Evolutionary conservation across 2,113 vertebrate genomes (phyloP).

Genomic region (Chaenogobius annularis): DNA sequence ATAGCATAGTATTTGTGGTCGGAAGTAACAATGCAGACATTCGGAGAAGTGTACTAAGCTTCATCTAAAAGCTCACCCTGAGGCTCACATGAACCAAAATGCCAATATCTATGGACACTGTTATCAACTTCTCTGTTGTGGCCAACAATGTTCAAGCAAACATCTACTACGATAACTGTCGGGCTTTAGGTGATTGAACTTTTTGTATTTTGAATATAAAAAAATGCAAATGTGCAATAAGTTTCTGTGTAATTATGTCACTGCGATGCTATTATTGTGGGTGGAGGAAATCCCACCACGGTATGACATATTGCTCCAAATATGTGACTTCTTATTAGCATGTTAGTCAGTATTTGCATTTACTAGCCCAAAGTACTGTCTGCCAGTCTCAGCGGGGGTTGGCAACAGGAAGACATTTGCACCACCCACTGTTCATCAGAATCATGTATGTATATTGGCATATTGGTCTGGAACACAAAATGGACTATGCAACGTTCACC

Average conservation of each 20-base stretch:
- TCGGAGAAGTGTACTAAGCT: constrained; percentile 25
- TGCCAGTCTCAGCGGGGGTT: constrained; percentile 50
- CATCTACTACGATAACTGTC: not conserved
- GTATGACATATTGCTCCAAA: constrained; percentile 4
- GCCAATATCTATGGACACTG: constrained; percentile 35
- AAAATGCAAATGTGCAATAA: too few species aligned
- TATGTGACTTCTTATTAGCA: constrained; percentile 39
- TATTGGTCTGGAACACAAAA: not conserved
- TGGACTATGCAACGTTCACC: not conserved
- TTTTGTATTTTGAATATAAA: too few species aligned
- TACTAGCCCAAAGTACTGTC: constrained; percentile 36
- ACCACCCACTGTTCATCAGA: constrained; percentile 38
- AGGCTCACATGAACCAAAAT: constrained; percentile 27
- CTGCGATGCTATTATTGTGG: not conserved
- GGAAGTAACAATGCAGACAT: constrained; percentile 22
- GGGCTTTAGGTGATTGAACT: not conserved
- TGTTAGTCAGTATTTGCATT: constrained; percentile 55
- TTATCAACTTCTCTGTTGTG: not conserved
- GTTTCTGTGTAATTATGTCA: too few species aligned
- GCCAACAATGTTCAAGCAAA: constrained; percentile 1
- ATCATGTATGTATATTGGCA: constrained; percentile 43
- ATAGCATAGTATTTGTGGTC: constrained; percentile 33
- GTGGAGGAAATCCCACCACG: not conserved
- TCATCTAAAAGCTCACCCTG: constrained; percentile 36
- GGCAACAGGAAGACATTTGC: constrained; percentile 34